These are phyloP conservation scores for Sebastes minor DNA, from an alignment of 2,797 vertebrate species.

Conservation along the genomic window DNA sequence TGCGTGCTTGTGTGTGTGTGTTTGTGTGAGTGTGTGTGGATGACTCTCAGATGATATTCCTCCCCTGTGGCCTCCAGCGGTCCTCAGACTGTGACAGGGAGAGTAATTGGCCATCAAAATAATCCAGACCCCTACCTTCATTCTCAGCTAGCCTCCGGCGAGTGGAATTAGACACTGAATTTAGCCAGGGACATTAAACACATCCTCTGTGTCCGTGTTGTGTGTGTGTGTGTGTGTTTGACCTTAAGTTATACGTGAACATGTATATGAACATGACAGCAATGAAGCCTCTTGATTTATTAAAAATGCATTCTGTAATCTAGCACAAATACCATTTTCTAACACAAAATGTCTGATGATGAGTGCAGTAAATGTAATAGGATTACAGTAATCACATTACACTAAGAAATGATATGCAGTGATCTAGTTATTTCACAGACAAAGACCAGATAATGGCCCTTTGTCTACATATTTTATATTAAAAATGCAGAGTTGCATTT, in stretches of 20 bases:
- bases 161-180: conserved; percentile 61
- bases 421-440: conserved; percentile 8
- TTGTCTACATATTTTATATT: background rate
- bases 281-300: conserved; percentile 7
- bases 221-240: conserved; percentile 17
- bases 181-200: conserved; percentile 55
- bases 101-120: conserved; percentile 79
- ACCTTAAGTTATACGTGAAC: conserved; percentile 25
- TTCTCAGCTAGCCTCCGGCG: conserved; percentile 37
- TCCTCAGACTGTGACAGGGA: conserved; percentile 67
- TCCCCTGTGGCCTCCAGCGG: conserved; percentile 54
- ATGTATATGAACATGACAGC: background rate
- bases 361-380: background rate
- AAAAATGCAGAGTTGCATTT: background rate
- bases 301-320: background rate
- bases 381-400: conserved; percentile 22
- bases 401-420: background rate
- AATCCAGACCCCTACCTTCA: conserved; percentile 72
- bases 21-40: conserved; percentile 15
- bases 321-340: background rate
- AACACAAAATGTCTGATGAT: background rate
- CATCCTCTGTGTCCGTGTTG: conserved; percentile 20
- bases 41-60: conserved; percentile 43
- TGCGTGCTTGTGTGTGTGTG: conserved; percentile 11
- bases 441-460: background rate